Evolutionary conservation across 2,888 invertebrate species (phyloP).

Genomic region (Pristionchus mayeri): DNA sequence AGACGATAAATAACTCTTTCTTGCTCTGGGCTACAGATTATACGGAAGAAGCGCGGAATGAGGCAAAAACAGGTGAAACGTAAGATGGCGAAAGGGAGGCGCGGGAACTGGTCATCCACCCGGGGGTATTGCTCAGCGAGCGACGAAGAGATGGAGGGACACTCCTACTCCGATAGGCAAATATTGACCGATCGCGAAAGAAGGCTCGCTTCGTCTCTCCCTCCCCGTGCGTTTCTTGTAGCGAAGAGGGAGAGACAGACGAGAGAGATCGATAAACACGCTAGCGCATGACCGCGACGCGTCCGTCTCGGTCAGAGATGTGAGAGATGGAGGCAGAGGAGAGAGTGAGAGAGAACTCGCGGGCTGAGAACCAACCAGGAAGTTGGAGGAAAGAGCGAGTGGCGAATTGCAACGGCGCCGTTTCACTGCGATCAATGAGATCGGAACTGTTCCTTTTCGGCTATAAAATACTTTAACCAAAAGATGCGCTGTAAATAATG

Average conservation of each 20-base stretch:
- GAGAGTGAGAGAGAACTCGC: slow-evolving; percentile 29
- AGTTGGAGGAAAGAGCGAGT: slow-evolving; percentile 35
- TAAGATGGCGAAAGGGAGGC: not conserved
- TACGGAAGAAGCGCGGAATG: not conserved
- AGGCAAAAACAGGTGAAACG: not conserved
- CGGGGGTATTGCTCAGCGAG: not conserved
- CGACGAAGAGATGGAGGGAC: not conserved
- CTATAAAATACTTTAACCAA: too few species aligned
- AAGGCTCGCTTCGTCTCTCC: not conserved
- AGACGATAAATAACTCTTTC: not conserved
- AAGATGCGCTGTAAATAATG: too few species aligned
- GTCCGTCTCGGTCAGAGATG: slow-evolving; percentile 32
- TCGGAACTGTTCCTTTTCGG: too few species aligned
- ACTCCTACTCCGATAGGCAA: slow-evolving; percentile 17
- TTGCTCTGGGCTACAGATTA: not conserved
- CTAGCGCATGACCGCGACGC: slow-evolving; percentile 51
- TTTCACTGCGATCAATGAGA: too few species aligned
- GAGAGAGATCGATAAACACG: slow-evolving; percentile 50
- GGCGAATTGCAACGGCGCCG: slow-evolving; percentile 11
- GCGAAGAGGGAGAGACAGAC: not conserved
- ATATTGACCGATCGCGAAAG: slow-evolving; percentile 37
- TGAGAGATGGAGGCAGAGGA: not conserved
- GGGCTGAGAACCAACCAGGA: slow-evolving; percentile 44
- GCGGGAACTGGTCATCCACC: not conserved
- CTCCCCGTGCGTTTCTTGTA: slow-evolving; percentile 16